Evolutionary conservation across 2,888 invertebrate genomes (phyloP).

Genomic region (Oithona nana): DNA sequence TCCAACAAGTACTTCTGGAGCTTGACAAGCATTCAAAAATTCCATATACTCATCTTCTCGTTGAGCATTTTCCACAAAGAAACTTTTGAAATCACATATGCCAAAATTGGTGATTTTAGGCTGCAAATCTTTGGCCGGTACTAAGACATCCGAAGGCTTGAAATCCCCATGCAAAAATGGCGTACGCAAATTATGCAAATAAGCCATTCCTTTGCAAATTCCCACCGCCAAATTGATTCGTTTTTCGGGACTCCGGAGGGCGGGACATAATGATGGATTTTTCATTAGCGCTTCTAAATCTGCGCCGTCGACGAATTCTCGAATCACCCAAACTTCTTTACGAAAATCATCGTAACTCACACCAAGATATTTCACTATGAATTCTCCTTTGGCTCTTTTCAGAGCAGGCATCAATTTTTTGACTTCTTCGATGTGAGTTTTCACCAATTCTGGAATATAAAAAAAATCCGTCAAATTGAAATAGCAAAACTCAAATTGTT

Average conservation of each 20-base stretch:
- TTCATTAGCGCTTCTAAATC: conserved; percentile 5
- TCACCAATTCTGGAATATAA: background rate
- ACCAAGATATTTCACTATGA: background rate
- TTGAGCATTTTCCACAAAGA: background rate
- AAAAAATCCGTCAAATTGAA: background rate
- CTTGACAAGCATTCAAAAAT: conserved; percentile 1
- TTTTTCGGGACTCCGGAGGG: conserved; percentile 5
- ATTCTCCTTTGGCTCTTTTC: background rate
- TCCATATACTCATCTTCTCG: background rate
- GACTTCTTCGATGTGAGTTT: background rate
- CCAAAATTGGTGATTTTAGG: conserved; percentile 13
- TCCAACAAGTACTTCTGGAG: conserved; percentile 1
- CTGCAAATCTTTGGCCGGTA: background rate
- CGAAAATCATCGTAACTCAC: conserved; percentile 1
- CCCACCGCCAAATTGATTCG: conserved; percentile 4
- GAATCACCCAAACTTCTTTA: conserved; percentile 4
- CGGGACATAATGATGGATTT: conserved; percentile 4
- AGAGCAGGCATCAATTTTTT: background rate
- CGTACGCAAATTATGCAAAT: background rate
- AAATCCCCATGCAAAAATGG: conserved; percentile 11
- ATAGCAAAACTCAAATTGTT: too few species aligned
- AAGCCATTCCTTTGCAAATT: background rate
- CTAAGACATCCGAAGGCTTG: conserved; percentile 1
- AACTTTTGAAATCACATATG: conserved; percentile 11
- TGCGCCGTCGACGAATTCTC: conserved; percentile 5